Percentiles rank a stretch among this genome's conserved stretches.
Conservation (phyloP, 2,113 vertebrate species). For the Cinclus cinclus region DNA sequence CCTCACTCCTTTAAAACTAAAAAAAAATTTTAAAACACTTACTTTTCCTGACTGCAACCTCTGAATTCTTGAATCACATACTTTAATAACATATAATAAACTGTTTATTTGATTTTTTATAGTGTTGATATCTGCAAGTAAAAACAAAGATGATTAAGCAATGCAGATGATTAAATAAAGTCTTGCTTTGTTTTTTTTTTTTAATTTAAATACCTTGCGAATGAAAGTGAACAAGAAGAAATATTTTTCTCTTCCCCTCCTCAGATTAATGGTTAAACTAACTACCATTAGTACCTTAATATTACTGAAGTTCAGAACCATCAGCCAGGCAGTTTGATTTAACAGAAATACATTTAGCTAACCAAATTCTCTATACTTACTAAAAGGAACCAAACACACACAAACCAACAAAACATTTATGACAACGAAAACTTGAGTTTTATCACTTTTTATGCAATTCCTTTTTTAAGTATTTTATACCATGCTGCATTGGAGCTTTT, state of each 20-base stretch:
- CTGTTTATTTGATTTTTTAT: slow-evolving; percentile 99
- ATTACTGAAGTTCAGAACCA: background rate
- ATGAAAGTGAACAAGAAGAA: background rate
- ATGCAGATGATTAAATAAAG: background rate
- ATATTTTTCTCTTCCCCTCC: background rate
- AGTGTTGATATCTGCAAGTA: slow-evolving; percentile 91
- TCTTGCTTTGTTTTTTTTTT: background rate
- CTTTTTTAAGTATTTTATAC: background rate
- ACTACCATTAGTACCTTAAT: background rate
- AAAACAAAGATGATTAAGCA: slow-evolving; percentile 46
- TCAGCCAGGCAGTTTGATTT: background rate
- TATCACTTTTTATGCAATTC: background rate
- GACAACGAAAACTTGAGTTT: background rate
- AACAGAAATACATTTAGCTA: background rate
- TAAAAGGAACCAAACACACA: background rate
- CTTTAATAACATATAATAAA: slow-evolving; percentile 98
- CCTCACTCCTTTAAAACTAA: background rate
- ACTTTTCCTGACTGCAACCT: slow-evolving; percentile 98
- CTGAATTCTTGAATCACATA: slow-evolving; percentile 98
- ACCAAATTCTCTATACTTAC: background rate
- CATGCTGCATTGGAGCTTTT: background rate
- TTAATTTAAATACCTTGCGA: background rate
- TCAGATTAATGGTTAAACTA: background rate
- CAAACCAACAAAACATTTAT: accelerated
- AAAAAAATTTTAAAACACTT: slow-evolving; percentile 47